phyloP scores from a whole-genome alignment of 2,797 vertebrate genomes.

The Aphelocoma californica region DNA sequence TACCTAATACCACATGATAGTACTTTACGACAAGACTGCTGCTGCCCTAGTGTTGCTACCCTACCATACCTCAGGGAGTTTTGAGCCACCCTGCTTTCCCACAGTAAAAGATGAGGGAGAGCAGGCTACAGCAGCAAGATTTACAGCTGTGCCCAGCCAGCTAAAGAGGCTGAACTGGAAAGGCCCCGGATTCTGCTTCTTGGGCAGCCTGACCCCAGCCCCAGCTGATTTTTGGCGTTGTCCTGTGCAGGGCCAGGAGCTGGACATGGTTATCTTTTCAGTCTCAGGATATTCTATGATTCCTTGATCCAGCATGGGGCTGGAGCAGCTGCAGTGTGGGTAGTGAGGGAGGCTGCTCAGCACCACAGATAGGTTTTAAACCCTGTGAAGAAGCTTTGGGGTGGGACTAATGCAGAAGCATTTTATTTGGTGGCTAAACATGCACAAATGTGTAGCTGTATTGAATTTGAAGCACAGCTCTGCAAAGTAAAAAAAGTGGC shows the following conservation, averaged over 20 bases:
- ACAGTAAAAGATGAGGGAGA: background rate
- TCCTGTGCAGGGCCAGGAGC: background rate
- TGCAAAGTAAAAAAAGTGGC: background rate
- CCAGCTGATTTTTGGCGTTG: background rate
- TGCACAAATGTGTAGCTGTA: background rate
- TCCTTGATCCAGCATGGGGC: background rate
- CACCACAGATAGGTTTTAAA: background rate
- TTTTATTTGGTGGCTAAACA: background rate
- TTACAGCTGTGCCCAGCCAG: background rate
- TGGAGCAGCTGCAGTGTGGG: background rate
- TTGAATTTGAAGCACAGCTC: background rate
- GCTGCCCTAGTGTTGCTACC: background rate
- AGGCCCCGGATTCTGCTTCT: background rate
- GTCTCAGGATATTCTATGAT: background rate
- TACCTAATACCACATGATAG: background rate
- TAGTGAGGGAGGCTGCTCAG: background rate
- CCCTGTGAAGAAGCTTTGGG: background rate
- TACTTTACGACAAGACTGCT: background rate
- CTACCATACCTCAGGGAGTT: background rate
- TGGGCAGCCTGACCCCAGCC: background rate
- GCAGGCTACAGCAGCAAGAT: background rate
- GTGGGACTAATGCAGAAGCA: background rate
- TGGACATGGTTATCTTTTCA: background rate
- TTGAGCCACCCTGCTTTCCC: background rate
- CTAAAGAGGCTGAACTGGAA: background rate